Evolutionary conservation across 2,797 vertebrate species (phyloP), one percentile per base, ranked within the genome.

Genomic region (Eremophila alpestris): DNA sequence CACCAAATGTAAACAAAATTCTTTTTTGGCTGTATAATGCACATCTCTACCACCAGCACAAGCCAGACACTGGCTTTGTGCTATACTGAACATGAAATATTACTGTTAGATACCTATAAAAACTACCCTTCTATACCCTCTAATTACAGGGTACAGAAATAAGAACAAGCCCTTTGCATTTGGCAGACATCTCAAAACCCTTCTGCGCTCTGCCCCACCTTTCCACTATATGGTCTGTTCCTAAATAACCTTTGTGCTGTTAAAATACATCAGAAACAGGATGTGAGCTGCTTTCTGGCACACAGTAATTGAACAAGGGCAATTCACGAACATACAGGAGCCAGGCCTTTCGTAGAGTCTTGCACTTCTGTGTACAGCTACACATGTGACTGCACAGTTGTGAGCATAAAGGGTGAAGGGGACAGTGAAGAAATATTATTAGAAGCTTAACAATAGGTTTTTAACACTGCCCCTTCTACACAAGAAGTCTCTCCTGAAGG

Each of bases 171-270:
- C 84, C 84, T 54, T 20, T 24, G 41, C 41, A 65, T 70, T 68
- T 13, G 1, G 60, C 12, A 56, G 69, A n/a, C 51, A 65, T 54
- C 89, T 82, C 78, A 55, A 87, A 94, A 59, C 49, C 26, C 52
- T 64, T 43, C 68, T 40, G 34, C 0, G 1, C 34, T 20, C 38
- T 74, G 52, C 65, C 58, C 71, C 43, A 87, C 56, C 94, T 90
- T 89, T n/a, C 58, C 62, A 89, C 77, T 29, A 60, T 19, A 48
- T 5, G 27, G 45, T 58, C 93, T 77, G 71, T 12, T 94, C 90
- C 86, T 82, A 94, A 93, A 94, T 89, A 96, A 94, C 83, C 93
- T 94, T 69, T 92, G 85, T 87, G 89, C 74, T 81, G 91, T 62
- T 82, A 90, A 89, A 96, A 94, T 40, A 76, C 81, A 95, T 91